These are phyloP conservation scores for Phylloscopus collybita DNA, from an alignment of 2,797 vertebrate genomes.

Conservation along the genomic window DNA sequence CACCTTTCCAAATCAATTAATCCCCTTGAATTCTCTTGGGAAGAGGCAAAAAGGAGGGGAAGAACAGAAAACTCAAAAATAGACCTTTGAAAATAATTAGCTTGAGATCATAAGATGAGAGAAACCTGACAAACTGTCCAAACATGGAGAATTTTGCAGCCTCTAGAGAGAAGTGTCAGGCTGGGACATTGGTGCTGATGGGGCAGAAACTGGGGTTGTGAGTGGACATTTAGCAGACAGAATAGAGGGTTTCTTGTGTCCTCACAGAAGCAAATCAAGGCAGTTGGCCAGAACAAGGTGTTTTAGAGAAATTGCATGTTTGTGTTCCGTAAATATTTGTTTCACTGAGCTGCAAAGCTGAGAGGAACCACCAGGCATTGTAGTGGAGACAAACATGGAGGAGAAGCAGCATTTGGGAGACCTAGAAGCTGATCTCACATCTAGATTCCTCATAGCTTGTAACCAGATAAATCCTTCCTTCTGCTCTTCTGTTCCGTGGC, in stretches of 20 bases:
- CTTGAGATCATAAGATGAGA: not conserved
- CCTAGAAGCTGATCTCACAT: not conserved
- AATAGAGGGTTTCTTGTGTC: not conserved
- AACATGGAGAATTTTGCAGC: not conserved
- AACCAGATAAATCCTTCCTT: not conserved
- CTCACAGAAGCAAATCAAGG: not conserved
- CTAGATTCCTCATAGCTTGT: not conserved
- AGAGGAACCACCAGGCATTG: not conserved
- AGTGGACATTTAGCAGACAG: not conserved
- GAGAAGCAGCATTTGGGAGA: not conserved
- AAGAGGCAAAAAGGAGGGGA: not conserved
- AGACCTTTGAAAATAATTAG: not conserved
- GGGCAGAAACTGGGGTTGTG: not conserved
- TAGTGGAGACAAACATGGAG: not conserved
- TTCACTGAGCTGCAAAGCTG: not conserved
- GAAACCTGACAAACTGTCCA: not conserved
- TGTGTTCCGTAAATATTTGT: not conserved
- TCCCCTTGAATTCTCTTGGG: not conserved
- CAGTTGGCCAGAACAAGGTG: not conserved
- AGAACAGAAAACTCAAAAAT: not conserved
- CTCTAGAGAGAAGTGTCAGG: not conserved
- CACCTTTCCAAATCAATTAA: slow-evolving; percentile 13
- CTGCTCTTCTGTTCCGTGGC: not conserved
- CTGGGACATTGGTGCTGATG: not conserved
- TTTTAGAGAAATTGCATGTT: not conserved